Evolutionary conservation across 1,140 invertebrate genomes (phyloP).

Genomic region (Vanessa tameamea): DNA sequence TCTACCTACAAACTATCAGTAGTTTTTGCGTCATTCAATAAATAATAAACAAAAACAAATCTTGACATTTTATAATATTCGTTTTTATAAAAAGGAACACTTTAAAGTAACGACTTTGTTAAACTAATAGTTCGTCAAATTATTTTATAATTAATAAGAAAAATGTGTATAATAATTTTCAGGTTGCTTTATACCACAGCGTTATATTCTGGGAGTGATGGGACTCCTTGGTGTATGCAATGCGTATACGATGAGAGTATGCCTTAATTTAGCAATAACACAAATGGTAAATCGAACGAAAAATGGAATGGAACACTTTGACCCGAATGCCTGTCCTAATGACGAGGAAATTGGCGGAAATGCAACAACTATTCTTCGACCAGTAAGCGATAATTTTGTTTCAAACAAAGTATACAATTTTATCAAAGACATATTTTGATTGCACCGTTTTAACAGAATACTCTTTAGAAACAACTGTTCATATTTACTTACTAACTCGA

Average conservation of each 20-base stretch:
- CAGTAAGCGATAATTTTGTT: conserved; percentile 45
- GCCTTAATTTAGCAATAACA: conserved; percentile 93
- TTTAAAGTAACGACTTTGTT: too few relatives aligned
- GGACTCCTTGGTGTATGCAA: conserved; percentile 91
- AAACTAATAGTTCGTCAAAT: too few relatives aligned
- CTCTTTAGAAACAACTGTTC: too few relatives aligned
- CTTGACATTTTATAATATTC: too few relatives aligned
- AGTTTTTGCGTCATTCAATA: too few relatives aligned
- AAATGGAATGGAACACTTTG: conserved; percentile 36
- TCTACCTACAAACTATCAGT: too few relatives aligned
- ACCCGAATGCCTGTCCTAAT: conserved; percentile 56
- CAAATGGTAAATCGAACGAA: conserved; percentile 85
- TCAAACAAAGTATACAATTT: not conserved
- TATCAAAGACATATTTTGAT: too few relatives aligned
- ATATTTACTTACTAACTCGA: too few relatives aligned
- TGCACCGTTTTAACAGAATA: too few relatives aligned
- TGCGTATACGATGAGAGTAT: conserved; percentile 93
- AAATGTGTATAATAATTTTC: conserved; percentile 31
- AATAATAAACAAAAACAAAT: too few relatives aligned
- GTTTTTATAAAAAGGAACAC: too few relatives aligned
- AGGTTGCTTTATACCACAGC: conserved; percentile 85
- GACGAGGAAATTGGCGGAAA: conserved; percentile 46
- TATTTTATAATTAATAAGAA: too few relatives aligned
- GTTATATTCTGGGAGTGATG: conserved; percentile 90
- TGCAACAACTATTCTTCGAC: conserved; percentile 39